Percentiles rank a stretch among this genome's conserved stretches.
Conservation (phyloP, 1,140 invertebrate genomes). For the Ladona fulva region DNA sequence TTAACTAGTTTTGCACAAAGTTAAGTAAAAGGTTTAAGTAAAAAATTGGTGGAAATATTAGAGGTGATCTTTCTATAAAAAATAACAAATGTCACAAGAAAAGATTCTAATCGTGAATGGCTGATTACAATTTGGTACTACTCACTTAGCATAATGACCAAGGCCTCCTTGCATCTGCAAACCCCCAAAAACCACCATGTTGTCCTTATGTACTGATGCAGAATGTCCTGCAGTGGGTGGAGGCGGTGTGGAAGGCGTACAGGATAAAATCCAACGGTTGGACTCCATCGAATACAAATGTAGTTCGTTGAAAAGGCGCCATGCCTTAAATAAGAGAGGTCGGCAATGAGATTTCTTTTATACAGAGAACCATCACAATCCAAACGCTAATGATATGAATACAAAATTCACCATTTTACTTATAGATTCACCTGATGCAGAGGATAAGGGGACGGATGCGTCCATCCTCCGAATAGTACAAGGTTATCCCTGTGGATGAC, state of each 20-base stretch:
- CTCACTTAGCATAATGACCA: constrained; percentile 26
- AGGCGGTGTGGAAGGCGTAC: constrained; percentile 49
- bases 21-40: too few relatives aligned
- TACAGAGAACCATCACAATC: background rate
- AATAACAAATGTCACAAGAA: too few relatives aligned
- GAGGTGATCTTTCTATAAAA: too few relatives aligned
- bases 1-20: too few relatives aligned
- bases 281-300: constrained; percentile 77
- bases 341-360: too few relatives aligned
- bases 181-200: constrained; percentile 89
- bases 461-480: constrained; percentile 92
- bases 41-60: too few relatives aligned
- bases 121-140: background rate
- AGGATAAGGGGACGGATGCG: constrained; percentile 83
- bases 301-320: constrained; percentile 84
- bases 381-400: background rate
- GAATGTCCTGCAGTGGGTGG: constrained; percentile 86
- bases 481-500: constrained; percentile 69
- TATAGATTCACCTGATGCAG: constrained; percentile 60
- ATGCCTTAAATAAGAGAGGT: constrained; percentile 39
- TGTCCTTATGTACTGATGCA: constrained; percentile 74
- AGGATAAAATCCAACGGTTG: constrained; percentile 76
- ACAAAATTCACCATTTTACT: background rate
- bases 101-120: constrained; percentile 13
- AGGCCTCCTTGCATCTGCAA: constrained; percentile 37